Evolutionary conservation across 2,797 vertebrate species (phyloP).

Genomic region (Mustela erminea): DNA sequence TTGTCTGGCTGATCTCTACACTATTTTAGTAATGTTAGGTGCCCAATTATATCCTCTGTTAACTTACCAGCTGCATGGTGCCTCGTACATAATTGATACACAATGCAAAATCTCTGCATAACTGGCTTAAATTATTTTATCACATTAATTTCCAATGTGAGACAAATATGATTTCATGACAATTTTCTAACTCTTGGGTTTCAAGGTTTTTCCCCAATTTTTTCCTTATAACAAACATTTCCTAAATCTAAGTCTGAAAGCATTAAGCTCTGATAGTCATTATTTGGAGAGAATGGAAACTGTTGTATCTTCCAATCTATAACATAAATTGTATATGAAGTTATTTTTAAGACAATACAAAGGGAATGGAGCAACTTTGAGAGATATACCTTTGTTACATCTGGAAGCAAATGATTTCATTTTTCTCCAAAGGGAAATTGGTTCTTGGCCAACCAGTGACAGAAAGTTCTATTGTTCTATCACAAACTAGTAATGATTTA

Average conservation of each 20-base stretch:
- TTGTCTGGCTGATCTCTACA: not conserved
- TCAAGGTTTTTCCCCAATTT: not conserved
- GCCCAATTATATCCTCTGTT: not conserved
- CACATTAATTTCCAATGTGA: not conserved
- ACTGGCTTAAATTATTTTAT: not conserved
- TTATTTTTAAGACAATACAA: slow-evolving; percentile 12
- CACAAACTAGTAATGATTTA: not conserved
- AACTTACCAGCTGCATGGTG: not conserved
- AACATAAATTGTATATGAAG: not conserved
- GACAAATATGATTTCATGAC: not conserved
- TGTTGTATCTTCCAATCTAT: not conserved
- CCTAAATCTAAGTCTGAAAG: not conserved
- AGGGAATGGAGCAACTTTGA: not conserved
- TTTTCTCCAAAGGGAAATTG: slow-evolving; percentile 25
- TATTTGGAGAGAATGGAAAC: not conserved
- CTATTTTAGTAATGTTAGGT: not conserved
- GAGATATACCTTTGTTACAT: not conserved
- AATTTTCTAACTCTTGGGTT: not conserved
- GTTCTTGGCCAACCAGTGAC: not conserved
- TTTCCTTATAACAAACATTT: not conserved
- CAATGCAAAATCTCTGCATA: not conserved
- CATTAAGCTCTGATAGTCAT: not conserved
- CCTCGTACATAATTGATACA: not conserved
- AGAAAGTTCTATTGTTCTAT: not conserved
- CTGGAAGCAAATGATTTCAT: not conserved